Evolutionary conservation across 2,113 vertebrate genomes (phyloP).

Genomic region (Bubo scandiacus): DNA sequence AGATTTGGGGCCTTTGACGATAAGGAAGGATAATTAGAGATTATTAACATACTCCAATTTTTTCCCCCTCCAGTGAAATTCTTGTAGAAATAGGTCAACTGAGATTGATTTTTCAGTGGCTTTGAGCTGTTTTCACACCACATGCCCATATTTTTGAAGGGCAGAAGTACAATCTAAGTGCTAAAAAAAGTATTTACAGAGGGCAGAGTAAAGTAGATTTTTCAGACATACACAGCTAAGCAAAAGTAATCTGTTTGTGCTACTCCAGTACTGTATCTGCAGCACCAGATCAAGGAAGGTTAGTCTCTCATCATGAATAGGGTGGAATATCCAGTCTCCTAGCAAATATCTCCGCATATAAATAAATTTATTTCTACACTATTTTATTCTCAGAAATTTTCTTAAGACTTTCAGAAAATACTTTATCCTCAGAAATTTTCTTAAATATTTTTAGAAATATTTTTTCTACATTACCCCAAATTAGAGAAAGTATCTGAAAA

Average conservation of each 20-base stretch:
- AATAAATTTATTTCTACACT: background rate
- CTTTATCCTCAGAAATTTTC: background rate
- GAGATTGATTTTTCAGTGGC: background rate
- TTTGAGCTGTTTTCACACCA: conserved; percentile 11
- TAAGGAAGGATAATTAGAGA: conserved; percentile 29
- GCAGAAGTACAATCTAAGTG: background rate
- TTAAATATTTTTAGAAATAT: background rate
- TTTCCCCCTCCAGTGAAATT: background rate
- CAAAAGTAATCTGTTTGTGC: background rate
- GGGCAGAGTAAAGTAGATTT: background rate
- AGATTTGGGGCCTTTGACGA: background rate
- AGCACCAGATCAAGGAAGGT: background rate
- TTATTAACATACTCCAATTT: conserved; percentile 27
- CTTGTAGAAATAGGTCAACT: conserved; percentile 22
- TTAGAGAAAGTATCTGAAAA: background rate
- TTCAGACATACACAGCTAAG: background rate
- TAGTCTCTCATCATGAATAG: background rate
- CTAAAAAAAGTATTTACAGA: background rate
- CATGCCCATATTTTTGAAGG: conserved; percentile 7
- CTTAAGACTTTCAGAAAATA: background rate
- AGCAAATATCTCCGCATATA: background rate
- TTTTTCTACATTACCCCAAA: background rate
- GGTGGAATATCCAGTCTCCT: background rate
- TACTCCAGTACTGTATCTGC: background rate
- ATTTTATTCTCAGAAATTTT: background rate